These are phyloP conservation scores for Gymnocypris eckloni DNA, from an alignment of 2,797 vertebrate genomes.

Conservation along the genomic window DNA sequence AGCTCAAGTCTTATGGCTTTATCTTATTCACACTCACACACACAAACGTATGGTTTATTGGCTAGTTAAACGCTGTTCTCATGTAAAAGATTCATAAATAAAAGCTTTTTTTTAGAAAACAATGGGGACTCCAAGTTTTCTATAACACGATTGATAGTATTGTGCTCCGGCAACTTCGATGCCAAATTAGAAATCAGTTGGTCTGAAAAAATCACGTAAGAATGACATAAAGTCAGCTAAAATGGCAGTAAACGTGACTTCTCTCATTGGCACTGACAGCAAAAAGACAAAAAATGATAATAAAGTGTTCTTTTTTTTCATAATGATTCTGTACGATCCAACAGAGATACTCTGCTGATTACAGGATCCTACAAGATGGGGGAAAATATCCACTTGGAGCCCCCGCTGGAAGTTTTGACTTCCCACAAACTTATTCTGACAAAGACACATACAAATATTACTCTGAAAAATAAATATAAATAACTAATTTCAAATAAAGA, in stretches of 20 bases:
- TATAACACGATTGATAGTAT: slow-evolving; percentile 32
- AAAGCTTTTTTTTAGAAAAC: slow-evolving; percentile 52
- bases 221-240: slow-evolving; percentile 56
- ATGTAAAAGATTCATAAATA: slow-evolving; percentile 62
- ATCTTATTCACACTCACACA: slow-evolving; percentile 69
- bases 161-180: slow-evolving; percentile 52
- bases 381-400: slow-evolving; percentile 68
- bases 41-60: slow-evolving; percentile 51
- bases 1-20: slow-evolving; percentile 87
- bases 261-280: slow-evolving; percentile 66
- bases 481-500: slow-evolving; percentile 50
- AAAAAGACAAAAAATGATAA: neutral
- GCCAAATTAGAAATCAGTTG: slow-evolving; percentile 52
- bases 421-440: slow-evolving; percentile 50
- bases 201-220: slow-evolving; percentile 55
- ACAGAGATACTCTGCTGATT: slow-evolving; percentile 29
- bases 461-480: slow-evolving; percentile 62
- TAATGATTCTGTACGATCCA: slow-evolving; percentile 20
- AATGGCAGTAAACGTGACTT: slow-evolving; percentile 60
- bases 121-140: slow-evolving; percentile 71
- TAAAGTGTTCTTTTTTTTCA: neutral
- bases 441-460: slow-evolving; percentile 60
- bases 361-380: slow-evolving; percentile 22
- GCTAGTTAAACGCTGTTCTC: slow-evolving; percentile 63
- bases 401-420: slow-evolving; percentile 59